phyloP scores from a whole-genome alignment of 2,113 vertebrate species.

The Coryphaenoides rupestris region DNA sequence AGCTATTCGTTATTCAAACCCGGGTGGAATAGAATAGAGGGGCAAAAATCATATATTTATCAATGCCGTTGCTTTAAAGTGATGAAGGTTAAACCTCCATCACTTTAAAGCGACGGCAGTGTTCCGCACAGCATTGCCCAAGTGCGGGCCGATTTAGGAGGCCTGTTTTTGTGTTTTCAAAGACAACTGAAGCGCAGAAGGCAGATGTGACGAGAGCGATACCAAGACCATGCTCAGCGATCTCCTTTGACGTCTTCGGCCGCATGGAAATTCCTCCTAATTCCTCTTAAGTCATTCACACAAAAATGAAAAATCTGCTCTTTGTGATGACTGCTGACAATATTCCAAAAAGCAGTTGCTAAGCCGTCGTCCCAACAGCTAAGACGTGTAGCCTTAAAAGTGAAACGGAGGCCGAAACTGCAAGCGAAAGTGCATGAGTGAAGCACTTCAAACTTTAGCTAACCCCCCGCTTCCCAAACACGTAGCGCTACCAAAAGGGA shows the following conservation, averaged over 20 bases:
- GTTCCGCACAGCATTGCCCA: slow-evolving; percentile 30
- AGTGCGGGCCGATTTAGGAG: slow-evolving; percentile 47
- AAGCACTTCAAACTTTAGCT: slow-evolving; percentile 59
- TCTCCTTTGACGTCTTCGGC: slow-evolving; percentile 44
- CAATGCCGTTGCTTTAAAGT: too few relatives aligned
- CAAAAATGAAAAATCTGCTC: slow-evolving; percentile 66
- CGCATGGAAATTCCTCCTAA: slow-evolving; percentile 55
- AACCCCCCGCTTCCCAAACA: slow-evolving; percentile 54
- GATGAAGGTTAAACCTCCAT: slow-evolving; percentile 43
- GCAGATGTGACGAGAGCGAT: slow-evolving; percentile 56
- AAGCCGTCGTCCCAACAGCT: slow-evolving; percentile 20
- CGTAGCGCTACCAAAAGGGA: slow-evolving; percentile 46
- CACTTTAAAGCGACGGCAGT: slow-evolving; percentile 39
- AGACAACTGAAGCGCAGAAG: slow-evolving; percentile 29
- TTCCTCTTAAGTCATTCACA: slow-evolving; percentile 50
- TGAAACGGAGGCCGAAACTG: slow-evolving; percentile 48
- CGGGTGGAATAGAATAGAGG: slow-evolving; percentile 28
- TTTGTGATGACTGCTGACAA: slow-evolving; percentile 57
- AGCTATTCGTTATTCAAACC: not conserved
- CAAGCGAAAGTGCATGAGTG: slow-evolving; percentile 40
- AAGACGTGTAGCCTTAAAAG: slow-evolving; percentile 45
- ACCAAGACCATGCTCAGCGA: slow-evolving; percentile 51
- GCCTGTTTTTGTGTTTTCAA: slow-evolving; percentile 24
- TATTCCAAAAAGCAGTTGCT: slow-evolving; percentile 22
- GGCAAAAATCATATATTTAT: slow-evolving; percentile 39